A percentile compares a stretch with the other conserved stretches of the same genome.
These are phyloP conservation scores for Lepidotrigona ventralis DNA, from an alignment of 1,140 invertebrate genomes.

Conservation along the genomic window DNA sequence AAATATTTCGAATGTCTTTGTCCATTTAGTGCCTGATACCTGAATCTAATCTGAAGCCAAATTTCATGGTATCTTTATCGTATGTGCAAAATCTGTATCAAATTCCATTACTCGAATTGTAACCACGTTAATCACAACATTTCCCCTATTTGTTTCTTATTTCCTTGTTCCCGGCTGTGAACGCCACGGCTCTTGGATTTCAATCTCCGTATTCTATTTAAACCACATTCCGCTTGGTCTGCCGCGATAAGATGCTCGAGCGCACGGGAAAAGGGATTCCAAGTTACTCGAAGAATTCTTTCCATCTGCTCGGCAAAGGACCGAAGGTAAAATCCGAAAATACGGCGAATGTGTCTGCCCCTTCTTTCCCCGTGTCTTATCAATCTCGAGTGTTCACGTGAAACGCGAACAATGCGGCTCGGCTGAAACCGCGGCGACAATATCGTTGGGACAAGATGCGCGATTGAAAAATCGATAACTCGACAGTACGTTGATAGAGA, in stretches of 20 bases:
- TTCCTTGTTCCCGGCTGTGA: background rate
- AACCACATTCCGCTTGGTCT: background rate
- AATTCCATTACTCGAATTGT: background rate
- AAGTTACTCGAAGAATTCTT: constrained; percentile 6
- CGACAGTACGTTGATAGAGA: constrained; percentile 13
- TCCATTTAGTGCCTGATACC: no score
- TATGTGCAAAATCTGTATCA: background rate
- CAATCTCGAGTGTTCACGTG: constrained; percentile 3
- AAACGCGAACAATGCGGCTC: constrained; percentile 5
- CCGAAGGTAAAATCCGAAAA: background rate
- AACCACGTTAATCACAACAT: background rate
- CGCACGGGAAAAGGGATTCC: background rate
- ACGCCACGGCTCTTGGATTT: background rate
- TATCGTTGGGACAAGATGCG: background rate
- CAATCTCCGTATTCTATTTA: constrained; percentile 12
- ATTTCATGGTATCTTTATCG: no score
- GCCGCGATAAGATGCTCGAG: background rate
- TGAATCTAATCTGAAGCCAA: no score
- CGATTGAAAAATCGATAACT: constrained; percentile 36
- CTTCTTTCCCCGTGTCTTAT: background rate
- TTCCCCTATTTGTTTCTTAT: background rate
- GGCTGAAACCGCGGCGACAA: constrained; percentile 15
- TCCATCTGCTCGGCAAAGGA: background rate
- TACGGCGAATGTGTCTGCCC: no score
- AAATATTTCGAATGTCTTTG: no score